Percentiles rank a stretch among this genome's conserved stretches.
phyloP scores from a whole-genome alignment of 1,140 invertebrate species.

The Adoxophyes honmai region DNA sequence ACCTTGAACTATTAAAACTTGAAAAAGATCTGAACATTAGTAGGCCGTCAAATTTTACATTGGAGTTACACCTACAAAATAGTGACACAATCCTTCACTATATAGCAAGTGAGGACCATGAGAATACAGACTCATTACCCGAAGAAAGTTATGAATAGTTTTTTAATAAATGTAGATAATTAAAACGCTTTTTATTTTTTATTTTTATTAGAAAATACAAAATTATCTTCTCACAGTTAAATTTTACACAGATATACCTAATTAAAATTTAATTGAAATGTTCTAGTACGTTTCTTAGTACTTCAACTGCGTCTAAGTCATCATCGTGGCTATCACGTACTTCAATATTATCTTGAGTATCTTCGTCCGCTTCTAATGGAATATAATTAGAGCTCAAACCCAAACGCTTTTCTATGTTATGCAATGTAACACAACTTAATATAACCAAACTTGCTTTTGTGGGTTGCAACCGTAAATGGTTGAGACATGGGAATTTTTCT shows the following conservation, averaged over 20 bases:
- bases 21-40: constrained; percentile 15
- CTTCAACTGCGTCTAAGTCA: background rate
- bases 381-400: background rate
- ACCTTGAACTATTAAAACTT: constrained; percentile 14
- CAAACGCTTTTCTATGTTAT: background rate
- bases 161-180: no score
- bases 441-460: background rate
- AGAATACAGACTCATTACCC: no score
- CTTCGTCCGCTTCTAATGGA: background rate
- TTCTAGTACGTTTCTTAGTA: background rate
- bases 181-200: no score
- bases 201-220: background rate
- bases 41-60: no score
- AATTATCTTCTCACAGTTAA: background rate
- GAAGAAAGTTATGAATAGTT: no score
- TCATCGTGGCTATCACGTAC: background rate
- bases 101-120: no score
- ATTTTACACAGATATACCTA: background rate
- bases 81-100: no score
- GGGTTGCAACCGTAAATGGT: background rate
- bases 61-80: no score
- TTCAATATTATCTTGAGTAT: background rate
- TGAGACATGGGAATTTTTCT: background rate
- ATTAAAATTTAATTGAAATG: background rate
- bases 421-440: background rate